Base-by-base conservation (phyloP, 2,888 invertebrate species). In the Eupithecia centaureata region DNA sequence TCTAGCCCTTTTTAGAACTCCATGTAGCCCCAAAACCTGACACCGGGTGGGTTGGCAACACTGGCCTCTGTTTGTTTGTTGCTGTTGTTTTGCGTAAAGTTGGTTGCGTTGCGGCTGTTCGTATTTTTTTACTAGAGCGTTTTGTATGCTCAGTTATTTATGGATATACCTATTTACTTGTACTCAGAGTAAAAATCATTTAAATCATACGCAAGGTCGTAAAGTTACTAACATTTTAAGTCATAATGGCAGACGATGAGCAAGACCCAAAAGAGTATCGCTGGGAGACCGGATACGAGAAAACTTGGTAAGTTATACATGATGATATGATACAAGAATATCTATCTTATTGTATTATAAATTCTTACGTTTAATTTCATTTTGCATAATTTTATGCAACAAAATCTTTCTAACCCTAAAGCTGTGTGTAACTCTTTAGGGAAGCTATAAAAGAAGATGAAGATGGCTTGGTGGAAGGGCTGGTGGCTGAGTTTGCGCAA, bases 381-480 rank as follows among this genome's bases (percentile, higher is more conserved):
- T 47, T 2, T 18, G 47, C 22, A 12, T 47, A 42, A 42, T 52
- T 52, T 10, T 52, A 13, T 13, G 1, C 12, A 52, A 25, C 25
- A 25, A 22, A 10, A 51, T 10, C 13, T 12, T 52, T n/a, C 10
- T 22, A 47, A 18, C 18, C n/a, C 42, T 42, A 22, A 38, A 10
- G 7, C 47, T 22, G 10, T 10, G 18, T 52, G 52, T 27, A 15
- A 52, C 5, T 27, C 2, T 15, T 27, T 72, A 97, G 97, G 98
- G 99, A 99, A 89, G 98, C 97, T 22, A 96, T 99, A 68, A 97
- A 97, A 88, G 99, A 99, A 94, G 99, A 99, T 92, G 97, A 98
- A 77, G 96, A 97, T 88, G 99, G 99, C 0, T 94, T 98, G 77
- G 94, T 99, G 79, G 98, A 98, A 85, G 95, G 97, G 22, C 96